Conservation (phyloP, 2,113 vertebrate species). For the Dipodomys stephensi region DNA sequence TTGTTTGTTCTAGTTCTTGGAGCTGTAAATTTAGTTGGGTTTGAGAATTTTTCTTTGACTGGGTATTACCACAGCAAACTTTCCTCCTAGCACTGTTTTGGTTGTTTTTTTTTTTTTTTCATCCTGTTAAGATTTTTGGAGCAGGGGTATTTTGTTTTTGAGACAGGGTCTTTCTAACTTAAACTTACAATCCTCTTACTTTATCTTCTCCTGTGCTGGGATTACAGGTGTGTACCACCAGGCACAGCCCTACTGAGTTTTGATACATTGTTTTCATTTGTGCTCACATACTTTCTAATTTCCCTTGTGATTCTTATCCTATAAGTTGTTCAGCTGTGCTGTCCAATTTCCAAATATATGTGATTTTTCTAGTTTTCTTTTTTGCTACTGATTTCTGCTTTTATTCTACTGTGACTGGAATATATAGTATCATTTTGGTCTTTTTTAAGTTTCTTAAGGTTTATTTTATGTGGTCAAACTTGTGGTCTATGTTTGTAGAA, state of each 20-base stretch:
- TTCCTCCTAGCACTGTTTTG: neutral
- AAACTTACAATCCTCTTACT: no score
- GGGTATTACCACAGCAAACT: neutral
- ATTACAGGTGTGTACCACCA: no score
- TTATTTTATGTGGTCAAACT: neutral
- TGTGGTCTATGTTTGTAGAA: neutral
- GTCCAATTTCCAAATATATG: neutral
- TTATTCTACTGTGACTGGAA: neutral
- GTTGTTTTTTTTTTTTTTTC: neutral
- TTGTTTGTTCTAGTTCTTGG: no score
- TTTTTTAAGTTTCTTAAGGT: neutral
- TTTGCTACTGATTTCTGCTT: neutral
- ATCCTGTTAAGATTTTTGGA: neutral
- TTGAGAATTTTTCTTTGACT: neutral
- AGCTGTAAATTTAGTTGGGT: no score
- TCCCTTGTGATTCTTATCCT: neutral
- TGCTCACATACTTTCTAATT: neutral
- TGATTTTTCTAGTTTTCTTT: neutral
- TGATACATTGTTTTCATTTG: no score
- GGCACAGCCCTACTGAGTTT: no score
- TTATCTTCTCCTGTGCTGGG: no score
- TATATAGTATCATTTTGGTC: neutral
- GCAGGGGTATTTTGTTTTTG: neutral
- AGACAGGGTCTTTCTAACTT: neutral
- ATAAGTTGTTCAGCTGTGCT: neutral